phyloP scores from a whole-genome alignment of 1,140 invertebrate species.

The Melitaea cinxia region DNA sequence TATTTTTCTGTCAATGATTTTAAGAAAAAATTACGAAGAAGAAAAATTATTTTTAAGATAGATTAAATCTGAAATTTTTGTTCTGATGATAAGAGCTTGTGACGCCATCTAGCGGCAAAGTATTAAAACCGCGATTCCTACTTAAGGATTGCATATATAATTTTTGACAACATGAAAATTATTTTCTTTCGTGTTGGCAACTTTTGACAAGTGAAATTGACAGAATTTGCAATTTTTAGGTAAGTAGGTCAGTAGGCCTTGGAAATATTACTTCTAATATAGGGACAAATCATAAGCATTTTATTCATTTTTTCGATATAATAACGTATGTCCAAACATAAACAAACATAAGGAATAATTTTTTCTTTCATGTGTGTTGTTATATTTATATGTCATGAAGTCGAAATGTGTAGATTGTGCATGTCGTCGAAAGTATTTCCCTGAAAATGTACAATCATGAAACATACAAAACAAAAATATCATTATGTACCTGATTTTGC shows the following conservation, averaged over 20 bases:
- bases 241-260: conserved; percentile 1
- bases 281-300: not conserved
- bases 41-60: no score
- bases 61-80: not conserved
- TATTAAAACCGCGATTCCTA: not conserved
- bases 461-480: conserved; percentile 1
- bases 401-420: not conserved
- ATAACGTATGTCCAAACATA: no score
- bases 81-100: not conserved
- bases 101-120: not conserved
- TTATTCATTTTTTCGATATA: no score
- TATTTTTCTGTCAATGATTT: no score
- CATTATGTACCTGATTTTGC: conserved; percentile 63
- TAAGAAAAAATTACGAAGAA: no score
- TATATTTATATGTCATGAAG: not conserved
- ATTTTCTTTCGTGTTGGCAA: not conserved
- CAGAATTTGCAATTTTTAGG: not conserved
- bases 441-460: not conserved
- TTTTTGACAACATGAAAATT: not conserved
- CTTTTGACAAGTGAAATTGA: not conserved
- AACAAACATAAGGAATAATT: no score
- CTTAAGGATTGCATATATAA: not conserved
- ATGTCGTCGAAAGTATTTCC: not conserved
- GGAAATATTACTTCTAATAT: not conserved
- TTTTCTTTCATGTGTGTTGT: not conserved